These are phyloP conservation scores for Polypedilum vanderplanki DNA, from an alignment of 1,140 invertebrate genomes.

Conservation along the genomic window DNA sequence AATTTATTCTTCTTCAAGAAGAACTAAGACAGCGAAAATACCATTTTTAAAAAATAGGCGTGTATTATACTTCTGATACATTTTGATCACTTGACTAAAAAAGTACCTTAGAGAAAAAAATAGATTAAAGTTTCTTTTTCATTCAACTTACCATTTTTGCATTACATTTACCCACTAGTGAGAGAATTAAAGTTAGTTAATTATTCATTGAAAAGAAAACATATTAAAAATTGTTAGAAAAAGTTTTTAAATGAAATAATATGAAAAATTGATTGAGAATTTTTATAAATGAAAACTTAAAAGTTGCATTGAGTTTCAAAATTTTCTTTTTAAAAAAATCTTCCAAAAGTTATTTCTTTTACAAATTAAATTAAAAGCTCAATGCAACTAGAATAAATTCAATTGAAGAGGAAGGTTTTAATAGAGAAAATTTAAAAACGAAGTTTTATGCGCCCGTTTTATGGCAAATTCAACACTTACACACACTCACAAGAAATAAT, in stretches of 20 bases:
- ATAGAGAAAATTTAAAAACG: neutral
- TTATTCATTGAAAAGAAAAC: too few relatives aligned
- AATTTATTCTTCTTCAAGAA: neutral
- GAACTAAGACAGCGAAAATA: neutral
- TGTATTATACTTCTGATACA: neutral
- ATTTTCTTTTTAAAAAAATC: too few relatives aligned
- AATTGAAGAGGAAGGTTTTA: neutral
- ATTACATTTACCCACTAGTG: too few relatives aligned
- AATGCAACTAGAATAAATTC: too few relatives aligned
- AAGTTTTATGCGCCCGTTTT: neutral
- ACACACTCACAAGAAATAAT: neutral
- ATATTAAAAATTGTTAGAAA: too few relatives aligned
- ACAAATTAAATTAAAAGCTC: too few relatives aligned
- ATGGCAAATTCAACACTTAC: neutral
- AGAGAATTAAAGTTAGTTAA: too few relatives aligned
- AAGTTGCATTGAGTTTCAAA: too few relatives aligned
- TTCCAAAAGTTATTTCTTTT: too few relatives aligned
- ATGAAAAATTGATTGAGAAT: too few relatives aligned
- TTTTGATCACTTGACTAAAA: slow-evolving; percentile 4
- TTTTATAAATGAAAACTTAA: too few relatives aligned
- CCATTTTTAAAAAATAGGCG: neutral
- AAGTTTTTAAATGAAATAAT: too few relatives aligned
- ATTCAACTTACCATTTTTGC: neutral
- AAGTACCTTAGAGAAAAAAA: neutral
- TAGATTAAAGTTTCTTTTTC: neutral